Conservation (phyloP, 2,113 vertebrate genomes). For the Pionites leucogaster region DNA sequence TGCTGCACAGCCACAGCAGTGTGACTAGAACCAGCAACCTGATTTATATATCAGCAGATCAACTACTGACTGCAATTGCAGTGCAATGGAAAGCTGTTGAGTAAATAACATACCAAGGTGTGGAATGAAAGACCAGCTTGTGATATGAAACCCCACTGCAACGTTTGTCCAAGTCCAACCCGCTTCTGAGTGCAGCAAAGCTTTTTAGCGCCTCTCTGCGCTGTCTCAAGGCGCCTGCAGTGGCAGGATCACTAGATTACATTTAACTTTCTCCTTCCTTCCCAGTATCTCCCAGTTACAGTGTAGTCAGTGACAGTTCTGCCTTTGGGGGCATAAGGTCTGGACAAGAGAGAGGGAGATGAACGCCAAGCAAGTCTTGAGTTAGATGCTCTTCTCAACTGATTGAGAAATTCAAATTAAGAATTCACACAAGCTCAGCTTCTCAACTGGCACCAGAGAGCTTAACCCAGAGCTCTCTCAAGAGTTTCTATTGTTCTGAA, state of each 20-base stretch:
- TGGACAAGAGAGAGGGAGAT: background rate
- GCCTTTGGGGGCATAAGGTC: background rate
- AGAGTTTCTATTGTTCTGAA: conserved; percentile 6
- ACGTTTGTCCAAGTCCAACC: background rate
- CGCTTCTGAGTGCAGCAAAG: background rate
- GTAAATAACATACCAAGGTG: background rate
- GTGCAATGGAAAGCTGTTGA: background rate
- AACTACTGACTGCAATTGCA: background rate
- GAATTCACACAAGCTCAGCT: conserved; percentile 13
- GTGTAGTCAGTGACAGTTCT: background rate
- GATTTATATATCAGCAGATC: background rate
- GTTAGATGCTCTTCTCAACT: background rate
- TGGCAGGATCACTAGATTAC: background rate
- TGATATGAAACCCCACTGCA: background rate
- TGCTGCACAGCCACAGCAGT: background rate
- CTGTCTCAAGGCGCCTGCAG: background rate
- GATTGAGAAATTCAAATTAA: conserved; percentile 16
- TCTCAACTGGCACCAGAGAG: background rate
- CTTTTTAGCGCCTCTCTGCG: background rate
- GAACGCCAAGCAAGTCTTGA: background rate
- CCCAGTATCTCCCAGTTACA: background rate
- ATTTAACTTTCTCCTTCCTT: background rate
- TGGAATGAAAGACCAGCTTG: background rate
- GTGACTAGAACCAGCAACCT: background rate
- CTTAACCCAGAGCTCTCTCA: background rate